These are phyloP conservation scores for Sycobia sp. DNA, from an alignment of 1,140 invertebrate species.

Conservation along the genomic window DNA sequence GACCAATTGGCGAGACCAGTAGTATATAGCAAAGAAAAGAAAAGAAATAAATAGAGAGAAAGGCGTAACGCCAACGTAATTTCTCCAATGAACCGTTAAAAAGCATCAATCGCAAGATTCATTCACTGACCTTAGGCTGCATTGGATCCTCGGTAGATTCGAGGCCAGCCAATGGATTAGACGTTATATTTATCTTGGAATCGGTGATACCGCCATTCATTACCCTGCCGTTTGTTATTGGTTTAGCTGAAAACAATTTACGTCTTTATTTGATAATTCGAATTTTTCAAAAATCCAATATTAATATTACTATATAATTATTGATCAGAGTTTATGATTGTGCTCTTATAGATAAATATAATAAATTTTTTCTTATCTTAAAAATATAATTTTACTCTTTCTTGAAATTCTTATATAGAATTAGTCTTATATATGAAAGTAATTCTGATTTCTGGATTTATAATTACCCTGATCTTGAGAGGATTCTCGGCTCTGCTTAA, in stretches of 20 bases:
- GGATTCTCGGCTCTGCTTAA: constrained; percentile 54
- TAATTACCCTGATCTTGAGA: constrained; percentile 59
- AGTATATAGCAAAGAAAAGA: constrained; percentile 29
- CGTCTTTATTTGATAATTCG: not conserved
- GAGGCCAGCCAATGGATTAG: constrained; percentile 71
- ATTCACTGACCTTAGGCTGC: constrained; percentile 61
- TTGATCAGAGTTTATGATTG: no score
- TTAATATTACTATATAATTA: no score
- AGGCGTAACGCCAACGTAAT: constrained; percentile 19
- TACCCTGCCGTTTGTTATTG: constrained; percentile 67
- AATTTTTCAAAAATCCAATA: constrained; percentile 36
- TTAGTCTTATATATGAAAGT: no score
- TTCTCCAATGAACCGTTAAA: constrained; percentile 32
- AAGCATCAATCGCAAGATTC: constrained; percentile 33
- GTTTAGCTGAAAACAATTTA: constrained; percentile 50
- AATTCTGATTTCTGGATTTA: no score
- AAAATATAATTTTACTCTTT: no score
- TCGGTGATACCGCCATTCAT: constrained; percentile 58
- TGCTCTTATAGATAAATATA: no score
- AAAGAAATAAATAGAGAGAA: constrained; percentile 4
- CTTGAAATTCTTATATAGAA: no score
- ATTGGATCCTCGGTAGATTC: constrained; percentile 65
- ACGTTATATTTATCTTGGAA: constrained; percentile 72
- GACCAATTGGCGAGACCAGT: constrained; percentile 13
- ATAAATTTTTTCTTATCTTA: no score